Percentiles rank a stretch among this genome's conserved stretches.
These are phyloP conservation scores for Hypena proboscidalis DNA, from an alignment of 2,888 invertebrate species.

Conservation along the genomic window DNA sequence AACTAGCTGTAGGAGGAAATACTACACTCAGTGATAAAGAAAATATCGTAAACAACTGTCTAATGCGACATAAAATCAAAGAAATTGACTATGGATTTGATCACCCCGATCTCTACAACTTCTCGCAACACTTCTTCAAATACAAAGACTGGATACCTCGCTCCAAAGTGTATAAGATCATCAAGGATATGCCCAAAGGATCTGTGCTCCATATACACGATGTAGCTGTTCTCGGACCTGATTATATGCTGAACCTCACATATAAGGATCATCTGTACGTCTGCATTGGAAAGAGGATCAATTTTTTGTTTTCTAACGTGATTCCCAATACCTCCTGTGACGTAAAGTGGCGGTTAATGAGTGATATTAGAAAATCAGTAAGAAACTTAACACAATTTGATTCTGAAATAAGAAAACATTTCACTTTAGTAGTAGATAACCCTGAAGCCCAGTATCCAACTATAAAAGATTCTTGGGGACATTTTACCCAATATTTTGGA, in stretches of 20 bases:
- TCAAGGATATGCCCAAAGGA: slow-evolving; percentile 91
- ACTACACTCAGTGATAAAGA: slow-evolving; percentile 78
- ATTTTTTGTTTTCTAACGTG: slow-evolving; percentile 60
- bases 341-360: slow-evolving; percentile 76
- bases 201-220: slow-evolving; percentile 89
- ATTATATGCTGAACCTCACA: slow-evolving; percentile 87
- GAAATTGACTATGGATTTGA: slow-evolving; percentile 83
- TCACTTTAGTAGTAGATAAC: slow-evolving; percentile 84
- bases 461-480: slow-evolving; percentile 85
- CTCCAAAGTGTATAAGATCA: slow-evolving; percentile 88
- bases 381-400: slow-evolving; percentile 79
- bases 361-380: slow-evolving; percentile 65
- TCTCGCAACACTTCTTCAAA: slow-evolving; percentile 88
- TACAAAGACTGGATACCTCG: slow-evolving; percentile 84
- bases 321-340: slow-evolving; percentile 50
- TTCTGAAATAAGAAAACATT: slow-evolving; percentile 73
- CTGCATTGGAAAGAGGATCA: slow-evolving; percentile 59
- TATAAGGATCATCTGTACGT: slow-evolving; percentile 86
- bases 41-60: slow-evolving; percentile 79
- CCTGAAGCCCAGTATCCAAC: slow-evolving; percentile 73
- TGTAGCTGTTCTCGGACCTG: slow-evolving; percentile 86
- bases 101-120: slow-evolving; percentile 85
- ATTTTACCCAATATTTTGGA: slow-evolving; percentile 84
- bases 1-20: slow-evolving; percentile 79
- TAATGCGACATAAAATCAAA: slow-evolving; percentile 84